A percentile compares a stretch with the other conserved stretches of the same genome.
phyloP scores from a whole-genome alignment of 2,797 vertebrate genomes.

The Pyrocephalus nanus region DNA sequence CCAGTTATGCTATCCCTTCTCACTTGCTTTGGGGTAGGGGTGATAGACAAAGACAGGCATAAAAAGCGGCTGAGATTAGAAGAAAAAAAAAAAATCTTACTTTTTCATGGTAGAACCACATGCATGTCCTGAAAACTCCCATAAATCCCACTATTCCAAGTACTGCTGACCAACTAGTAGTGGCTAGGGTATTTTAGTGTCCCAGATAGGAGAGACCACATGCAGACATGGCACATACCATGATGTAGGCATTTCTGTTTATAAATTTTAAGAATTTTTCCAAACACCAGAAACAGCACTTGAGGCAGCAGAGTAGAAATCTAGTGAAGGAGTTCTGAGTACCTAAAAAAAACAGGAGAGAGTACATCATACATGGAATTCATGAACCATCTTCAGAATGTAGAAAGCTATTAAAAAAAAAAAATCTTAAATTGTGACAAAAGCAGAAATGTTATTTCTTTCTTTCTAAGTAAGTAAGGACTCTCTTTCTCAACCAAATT shows the following conservation, averaged over 20 bases:
- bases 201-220: not conserved
- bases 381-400: not conserved
- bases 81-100: not conserved
- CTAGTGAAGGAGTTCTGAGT: conserved; percentile 82
- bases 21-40: not conserved
- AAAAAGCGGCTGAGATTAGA: not conserved
- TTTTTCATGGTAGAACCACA: not conserved
- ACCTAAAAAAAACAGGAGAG: conserved; percentile 72
- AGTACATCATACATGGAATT: not conserved
- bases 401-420: not conserved
- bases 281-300: conserved; percentile 97
- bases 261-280: conserved; percentile 93
- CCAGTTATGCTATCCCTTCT: not conserved
- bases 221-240: conserved; percentile 81
- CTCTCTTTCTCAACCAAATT: not conserved
- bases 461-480: not conserved
- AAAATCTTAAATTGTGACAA: not conserved
- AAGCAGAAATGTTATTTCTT: not conserved
- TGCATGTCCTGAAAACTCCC: not conserved
- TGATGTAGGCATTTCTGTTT: conserved; percentile 97
- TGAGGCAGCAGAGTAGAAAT: conserved; percentile 90
- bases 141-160: not conserved
- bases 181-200: not conserved
- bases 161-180: not conserved
- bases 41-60: not conserved